These are phyloP conservation scores for Phymastichus coffea DNA, from an alignment of 1,140 invertebrate species.

Conservation along the genomic window DNA sequence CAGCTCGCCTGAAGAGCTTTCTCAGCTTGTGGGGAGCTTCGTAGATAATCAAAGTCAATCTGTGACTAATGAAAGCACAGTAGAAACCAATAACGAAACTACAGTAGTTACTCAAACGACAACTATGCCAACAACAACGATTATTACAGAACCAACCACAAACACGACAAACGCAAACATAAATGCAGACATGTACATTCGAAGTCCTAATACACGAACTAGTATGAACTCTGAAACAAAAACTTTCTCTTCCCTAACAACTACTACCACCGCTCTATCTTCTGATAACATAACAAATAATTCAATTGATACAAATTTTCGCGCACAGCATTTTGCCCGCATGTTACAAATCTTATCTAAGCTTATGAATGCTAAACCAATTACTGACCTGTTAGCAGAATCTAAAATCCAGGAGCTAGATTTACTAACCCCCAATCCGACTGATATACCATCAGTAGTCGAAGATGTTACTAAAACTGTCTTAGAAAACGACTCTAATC, in stretches of 20 bases:
- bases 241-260: conserved; percentile 11
- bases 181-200: not conserved
- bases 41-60: conserved; percentile 33
- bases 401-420: not conserved
- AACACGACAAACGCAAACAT: conserved; percentile 1
- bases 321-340: not conserved
- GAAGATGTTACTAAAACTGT: conserved; percentile 1
- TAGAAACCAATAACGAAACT: conserved; percentile 18
- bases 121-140: not conserved
- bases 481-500: conserved; percentile 11
- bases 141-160: not conserved
- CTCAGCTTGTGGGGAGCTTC: conserved; percentile 35
- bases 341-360: conserved; percentile 9
- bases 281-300: not conserved
- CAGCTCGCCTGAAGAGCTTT: conserved; percentile 16
- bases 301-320: not conserved
- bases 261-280: not conserved
- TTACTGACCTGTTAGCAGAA: not conserved
- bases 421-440: conserved; percentile 25
- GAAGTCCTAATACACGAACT: not conserved
- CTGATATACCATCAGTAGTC: conserved; percentile 12
- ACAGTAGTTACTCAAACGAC: conserved; percentile 11
- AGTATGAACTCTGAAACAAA: conserved; percentile 11
- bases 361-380: not conserved
- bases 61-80: conserved; percentile 16